Conservation (phyloP, 1,140 invertebrate species). For the Drosophila lini region DNA sequence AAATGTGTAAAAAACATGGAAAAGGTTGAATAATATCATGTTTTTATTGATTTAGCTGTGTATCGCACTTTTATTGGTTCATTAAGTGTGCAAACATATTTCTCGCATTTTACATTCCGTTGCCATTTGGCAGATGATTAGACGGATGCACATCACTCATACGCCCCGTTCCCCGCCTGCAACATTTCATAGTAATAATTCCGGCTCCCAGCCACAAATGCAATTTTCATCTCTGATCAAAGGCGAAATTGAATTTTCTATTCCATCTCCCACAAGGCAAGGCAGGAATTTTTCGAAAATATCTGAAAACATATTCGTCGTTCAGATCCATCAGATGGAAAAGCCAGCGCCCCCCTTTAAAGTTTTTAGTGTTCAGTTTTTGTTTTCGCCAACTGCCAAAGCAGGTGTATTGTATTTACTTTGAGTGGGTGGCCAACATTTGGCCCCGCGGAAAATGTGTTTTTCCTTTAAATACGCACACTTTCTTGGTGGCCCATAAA, state of each 20-base stretch:
- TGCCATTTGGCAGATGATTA: conserved; percentile 49
- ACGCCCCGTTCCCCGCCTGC: conserved; percentile 37
- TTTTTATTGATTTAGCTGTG: conserved; percentile 76
- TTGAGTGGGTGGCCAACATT: conserved; percentile 34
- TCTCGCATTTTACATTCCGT: conserved; percentile 17
- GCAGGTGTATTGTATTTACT: conserved; percentile 48
- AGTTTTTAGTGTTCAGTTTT: conserved; percentile 28
- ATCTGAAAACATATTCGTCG: conserved; percentile 44
- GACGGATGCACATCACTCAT: conserved; percentile 44
- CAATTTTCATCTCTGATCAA: conserved; percentile 45
- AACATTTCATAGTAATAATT: conserved; percentile 54
- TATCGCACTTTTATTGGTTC: conserved; percentile 62
- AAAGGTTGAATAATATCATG: conserved; percentile 7
- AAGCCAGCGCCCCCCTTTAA: conserved; percentile 5
- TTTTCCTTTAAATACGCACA: conserved; percentile 6
- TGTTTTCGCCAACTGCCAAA: conserved; percentile 3
- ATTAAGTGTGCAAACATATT: conserved; percentile 73
- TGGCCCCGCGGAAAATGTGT: conserved; percentile 10
- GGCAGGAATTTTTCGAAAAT: conserved; percentile 34
- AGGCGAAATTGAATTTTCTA: conserved; percentile 44
- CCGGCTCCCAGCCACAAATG: conserved; percentile 14
- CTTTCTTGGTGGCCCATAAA: conserved; percentile 23
- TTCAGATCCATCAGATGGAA: conserved; percentile 32
- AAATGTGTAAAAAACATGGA: conserved; percentile 3
- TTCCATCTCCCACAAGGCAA: conserved; percentile 7